Percentiles rank a stretch among this genome's conserved stretches.
Evolutionary conservation across 2,888 invertebrate genomes (phyloP).

Genomic region (Pardosa pseudoannulata): DNA sequence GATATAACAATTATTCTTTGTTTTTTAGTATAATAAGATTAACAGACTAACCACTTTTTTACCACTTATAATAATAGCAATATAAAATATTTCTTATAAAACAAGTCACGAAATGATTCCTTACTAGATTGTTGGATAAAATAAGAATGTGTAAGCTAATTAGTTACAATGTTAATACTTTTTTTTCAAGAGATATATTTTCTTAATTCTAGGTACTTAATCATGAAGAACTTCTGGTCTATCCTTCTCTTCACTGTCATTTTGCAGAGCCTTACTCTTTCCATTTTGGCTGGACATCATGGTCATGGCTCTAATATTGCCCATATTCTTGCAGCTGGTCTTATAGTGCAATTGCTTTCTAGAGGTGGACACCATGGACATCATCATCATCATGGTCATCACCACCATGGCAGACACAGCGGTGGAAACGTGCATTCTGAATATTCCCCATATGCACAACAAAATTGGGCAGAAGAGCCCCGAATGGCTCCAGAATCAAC

Average conservation of each 20-base stretch:
- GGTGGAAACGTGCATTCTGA: background rate
- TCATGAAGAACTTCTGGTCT: constrained; percentile 40
- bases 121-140: too few species aligned
- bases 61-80: too few species aligned
- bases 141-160: too few species aligned
- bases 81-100: too few species aligned
- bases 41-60: too few species aligned
- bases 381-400: background rate
- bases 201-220: background rate
- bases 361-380: background rate
- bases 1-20: too few species aligned
- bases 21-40: too few species aligned
- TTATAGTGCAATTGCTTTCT: constrained; percentile 48
- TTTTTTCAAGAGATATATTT: too few species aligned
- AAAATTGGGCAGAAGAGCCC: constrained; percentile 8
- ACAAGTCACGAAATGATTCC: too few species aligned
- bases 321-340: constrained; percentile 46
- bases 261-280: background rate
- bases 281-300: background rate
- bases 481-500: constrained; percentile 11
- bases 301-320: constrained; percentile 34
- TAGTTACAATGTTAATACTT: too few species aligned
- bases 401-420: background rate
- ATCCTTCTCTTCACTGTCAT: constrained; percentile 7
- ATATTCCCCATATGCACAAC: background rate